Evolutionary conservation across 1,140 invertebrate species (phyloP).

Genomic region (Listronotus bonariensis): DNA sequence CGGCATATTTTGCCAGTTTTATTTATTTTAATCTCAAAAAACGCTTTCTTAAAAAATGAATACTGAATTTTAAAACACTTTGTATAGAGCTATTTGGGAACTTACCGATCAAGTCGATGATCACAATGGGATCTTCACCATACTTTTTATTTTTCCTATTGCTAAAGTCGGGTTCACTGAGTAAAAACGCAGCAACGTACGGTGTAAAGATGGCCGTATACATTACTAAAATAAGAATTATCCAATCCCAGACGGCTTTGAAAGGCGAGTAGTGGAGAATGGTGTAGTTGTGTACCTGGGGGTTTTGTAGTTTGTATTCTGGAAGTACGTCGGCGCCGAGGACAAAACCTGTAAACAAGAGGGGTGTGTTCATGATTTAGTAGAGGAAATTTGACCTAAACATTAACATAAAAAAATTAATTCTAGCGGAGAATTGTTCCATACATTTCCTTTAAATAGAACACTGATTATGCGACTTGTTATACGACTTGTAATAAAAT

Average conservation of each 20-base stretch:
- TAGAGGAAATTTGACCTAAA: no score
- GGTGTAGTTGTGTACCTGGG: slow-evolving; percentile 92
- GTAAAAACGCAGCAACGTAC: slow-evolving; percentile 96
- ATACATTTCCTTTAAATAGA: no score
- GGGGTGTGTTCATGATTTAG: no score
- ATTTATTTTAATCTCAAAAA: no score
- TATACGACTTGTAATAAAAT: no score
- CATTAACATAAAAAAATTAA: no score
- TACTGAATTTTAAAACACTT: no score
- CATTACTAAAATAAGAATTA: slow-evolving; percentile 95
- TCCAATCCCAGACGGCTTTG: slow-evolving; percentile 99
- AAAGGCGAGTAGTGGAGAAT: slow-evolving; percentile 99
- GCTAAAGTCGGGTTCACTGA: slow-evolving; percentile 83
- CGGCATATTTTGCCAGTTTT: no score
- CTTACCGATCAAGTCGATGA: slow-evolving; percentile 90
- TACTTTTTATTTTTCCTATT: slow-evolving; percentile 68
- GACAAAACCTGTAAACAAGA: slow-evolving; percentile 78
- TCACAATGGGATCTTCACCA: slow-evolving; percentile 84
- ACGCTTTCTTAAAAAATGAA: no score
- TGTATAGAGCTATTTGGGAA: no score
- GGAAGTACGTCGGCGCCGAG: slow-evolving; percentile 91
- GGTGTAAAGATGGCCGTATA: slow-evolving; percentile 99
- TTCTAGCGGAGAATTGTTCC: no score
- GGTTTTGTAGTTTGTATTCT: slow-evolving; percentile 94
- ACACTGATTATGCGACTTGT: no score